Percentiles rank a stretch among this genome's conserved stretches.
phyloP scores from a whole-genome alignment of 2,797 vertebrate species.

The Eremophila alpestris region DNA sequence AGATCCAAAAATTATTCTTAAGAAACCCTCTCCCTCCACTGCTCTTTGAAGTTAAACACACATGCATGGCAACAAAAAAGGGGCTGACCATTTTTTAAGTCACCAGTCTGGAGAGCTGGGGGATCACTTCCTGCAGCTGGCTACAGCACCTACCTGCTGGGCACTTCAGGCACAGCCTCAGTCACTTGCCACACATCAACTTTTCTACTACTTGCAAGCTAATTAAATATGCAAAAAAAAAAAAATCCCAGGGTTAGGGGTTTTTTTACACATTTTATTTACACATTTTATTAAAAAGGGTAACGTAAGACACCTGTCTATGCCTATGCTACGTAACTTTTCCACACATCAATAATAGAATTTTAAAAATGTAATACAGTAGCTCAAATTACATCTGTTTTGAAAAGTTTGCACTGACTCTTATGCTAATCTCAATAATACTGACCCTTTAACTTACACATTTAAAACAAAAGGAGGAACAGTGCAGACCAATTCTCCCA shows the following conservation, averaged over 20 bases:
- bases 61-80: neutral
- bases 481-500: neutral
- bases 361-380: neutral
- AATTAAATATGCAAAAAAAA: accelerated
- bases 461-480: neutral
- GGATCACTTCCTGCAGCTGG: neutral
- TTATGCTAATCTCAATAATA: neutral
- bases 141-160: neutral
- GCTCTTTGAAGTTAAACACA: neutral
- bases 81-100: neutral
- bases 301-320: neutral
- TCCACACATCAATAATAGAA: neutral
- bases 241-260: accelerated
- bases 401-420: neutral
- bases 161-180: neutral
- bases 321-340: neutral
- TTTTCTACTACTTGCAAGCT: neutral
- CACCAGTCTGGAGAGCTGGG: neutral
- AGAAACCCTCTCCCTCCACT: neutral
- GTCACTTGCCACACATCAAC: neutral
- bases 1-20: neutral
- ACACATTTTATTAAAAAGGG: neutral
- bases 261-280: neutral
- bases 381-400: neutral
- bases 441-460: neutral